phyloP scores from a whole-genome alignment of 2,797 vertebrate species.

The Hippocampus kuda region DNA sequence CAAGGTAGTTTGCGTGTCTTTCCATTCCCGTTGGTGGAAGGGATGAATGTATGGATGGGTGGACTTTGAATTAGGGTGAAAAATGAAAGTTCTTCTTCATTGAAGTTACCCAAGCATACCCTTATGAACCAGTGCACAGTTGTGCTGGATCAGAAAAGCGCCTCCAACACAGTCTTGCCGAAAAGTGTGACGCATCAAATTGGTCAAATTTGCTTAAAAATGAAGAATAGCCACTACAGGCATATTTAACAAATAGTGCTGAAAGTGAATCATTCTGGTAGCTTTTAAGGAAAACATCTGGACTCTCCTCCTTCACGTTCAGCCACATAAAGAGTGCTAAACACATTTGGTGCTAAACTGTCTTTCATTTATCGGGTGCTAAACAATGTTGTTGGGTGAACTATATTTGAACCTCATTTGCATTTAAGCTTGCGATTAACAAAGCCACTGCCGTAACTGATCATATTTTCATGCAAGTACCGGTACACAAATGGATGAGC shows the following conservation, averaged over 20 bases:
- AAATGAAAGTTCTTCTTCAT: background rate
- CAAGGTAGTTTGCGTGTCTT: background rate
- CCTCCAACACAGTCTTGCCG: background rate
- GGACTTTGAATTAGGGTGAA: background rate
- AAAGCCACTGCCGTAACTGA: constrained; percentile 20
- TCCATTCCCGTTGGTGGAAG: background rate
- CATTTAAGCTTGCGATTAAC: constrained; percentile 24
- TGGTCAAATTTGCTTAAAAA: background rate
- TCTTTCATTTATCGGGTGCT: constrained; percentile 1
- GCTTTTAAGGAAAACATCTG: background rate
- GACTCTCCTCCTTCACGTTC: background rate
- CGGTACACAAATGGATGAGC: constrained; percentile 22
- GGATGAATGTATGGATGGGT: no score
- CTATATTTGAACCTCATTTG: constrained; percentile 35
- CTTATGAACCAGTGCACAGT: background rate
- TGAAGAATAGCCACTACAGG: background rate
- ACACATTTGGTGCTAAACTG: background rate
- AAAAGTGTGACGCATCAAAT: background rate
- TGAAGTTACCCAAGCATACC: no score
- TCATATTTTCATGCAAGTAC: constrained; percentile 23
- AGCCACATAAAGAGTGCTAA: background rate
- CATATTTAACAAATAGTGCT: background rate
- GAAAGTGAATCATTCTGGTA: background rate
- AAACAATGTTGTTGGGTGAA: constrained; percentile 29
- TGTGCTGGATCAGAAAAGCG: background rate